These are phyloP conservation scores for Spea bombifrons DNA, from an alignment of 2,113 vertebrate species.

Conservation along the genomic window DNA sequence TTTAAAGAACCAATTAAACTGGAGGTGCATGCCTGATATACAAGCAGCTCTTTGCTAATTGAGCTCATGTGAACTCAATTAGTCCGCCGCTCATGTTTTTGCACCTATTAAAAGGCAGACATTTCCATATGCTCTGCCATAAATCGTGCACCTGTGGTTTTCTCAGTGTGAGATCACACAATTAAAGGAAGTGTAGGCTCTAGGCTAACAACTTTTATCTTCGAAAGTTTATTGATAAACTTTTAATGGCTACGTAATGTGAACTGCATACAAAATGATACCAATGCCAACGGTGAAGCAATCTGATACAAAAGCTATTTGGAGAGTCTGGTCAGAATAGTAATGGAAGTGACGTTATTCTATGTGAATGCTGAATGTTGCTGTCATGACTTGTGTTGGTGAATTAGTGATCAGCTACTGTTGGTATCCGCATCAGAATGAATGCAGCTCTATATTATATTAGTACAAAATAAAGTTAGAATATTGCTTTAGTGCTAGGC, in stretches of 20 bases:
- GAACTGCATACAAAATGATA: no score
- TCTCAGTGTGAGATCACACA: not conserved
- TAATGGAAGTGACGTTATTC: no score
- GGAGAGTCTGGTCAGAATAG: no score
- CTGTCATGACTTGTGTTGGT: no score
- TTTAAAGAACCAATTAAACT: not conserved
- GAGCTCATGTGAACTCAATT: constrained; percentile 3
- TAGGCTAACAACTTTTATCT: not conserved
- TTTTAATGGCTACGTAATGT: not conserved
- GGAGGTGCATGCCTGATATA: not conserved
- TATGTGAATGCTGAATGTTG: no score
- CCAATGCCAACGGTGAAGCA: no score
- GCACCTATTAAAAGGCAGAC: not conserved
- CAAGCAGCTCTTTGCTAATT: constrained; percentile 1
- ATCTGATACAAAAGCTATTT: no score
- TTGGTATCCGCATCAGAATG: no score
- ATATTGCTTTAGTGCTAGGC: no score
- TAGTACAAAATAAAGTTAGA: no score
- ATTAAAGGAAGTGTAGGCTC: not conserved
- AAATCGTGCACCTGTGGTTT: not conserved
- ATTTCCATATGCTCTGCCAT: not conserved
- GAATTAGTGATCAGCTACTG: no score
- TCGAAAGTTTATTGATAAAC: not conserved
- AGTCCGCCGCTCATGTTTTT: not conserved
- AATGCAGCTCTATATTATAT: no score